Base-by-base conservation (phyloP, 2,113 vertebrate species). In the Chamaetylas fuelleborni region DNA sequence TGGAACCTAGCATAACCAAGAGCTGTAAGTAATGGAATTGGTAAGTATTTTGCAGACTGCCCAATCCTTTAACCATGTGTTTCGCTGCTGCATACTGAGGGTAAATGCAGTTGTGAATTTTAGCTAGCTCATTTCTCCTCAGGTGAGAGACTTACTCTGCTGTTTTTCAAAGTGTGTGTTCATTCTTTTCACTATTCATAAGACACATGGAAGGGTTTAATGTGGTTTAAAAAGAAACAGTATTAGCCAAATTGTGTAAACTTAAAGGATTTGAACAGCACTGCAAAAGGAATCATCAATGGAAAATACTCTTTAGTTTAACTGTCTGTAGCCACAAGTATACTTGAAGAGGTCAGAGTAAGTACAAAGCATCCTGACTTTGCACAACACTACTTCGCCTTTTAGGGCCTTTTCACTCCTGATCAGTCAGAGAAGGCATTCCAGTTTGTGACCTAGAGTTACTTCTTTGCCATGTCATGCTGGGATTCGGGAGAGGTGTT, bases 171-270 rank as follows among this genome's bases (percentile, higher is more conserved):
- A 95, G 97, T 97, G 72, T 84, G 71, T 94, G 91, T 95, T 98
- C 92, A 85, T 95, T 96, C 93, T 96, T 97, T 95, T 97, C 97
- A 88, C 93, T 97, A 95, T 95, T 86, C 45, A 31, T 95, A 96
- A 97, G 94, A 97, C 67, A 76, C 82, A 91, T 82, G 91, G 96
- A 97, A 91, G 79, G 81, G 67, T 66, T 95, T 97, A 97, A 97
- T 97, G 90, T 90, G 92, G 97, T 97, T 97, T 96, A 62, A 94
- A 97, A 96, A 97, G 88, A 97, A 98, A 98, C 95, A 85, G 87
- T 90, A 97, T 98, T 97, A 96, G 56, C 65, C 48, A 97, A 95
- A 80, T 72, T n/a, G 20, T 97, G 93, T 90, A 96, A 97, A 96
- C 60, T 71, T 90, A 85, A 86, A 95, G 83, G 76, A 93, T 92